A percentile compares a stretch with the other conserved stretches of the same genome.
Conservation (phyloP, 2,888 invertebrate genomes). For the Caradrina kadenii region DNA sequence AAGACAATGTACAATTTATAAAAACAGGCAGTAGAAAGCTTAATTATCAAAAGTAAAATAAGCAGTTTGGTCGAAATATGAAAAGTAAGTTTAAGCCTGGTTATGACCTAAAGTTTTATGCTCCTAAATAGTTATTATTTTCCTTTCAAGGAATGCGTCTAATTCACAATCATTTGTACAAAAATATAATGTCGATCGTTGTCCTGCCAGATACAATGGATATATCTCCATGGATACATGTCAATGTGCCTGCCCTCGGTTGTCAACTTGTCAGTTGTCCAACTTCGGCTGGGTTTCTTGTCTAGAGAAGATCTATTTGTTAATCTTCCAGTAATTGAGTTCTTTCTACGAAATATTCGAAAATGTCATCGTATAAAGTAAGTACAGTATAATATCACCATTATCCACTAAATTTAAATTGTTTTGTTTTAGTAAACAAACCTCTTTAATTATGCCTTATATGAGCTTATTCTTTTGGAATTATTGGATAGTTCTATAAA, state of each 20-base stretch:
- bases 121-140: too few species aligned
- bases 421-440: constrained; percentile 33
- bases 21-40: too few species aligned
- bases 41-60: too few species aligned
- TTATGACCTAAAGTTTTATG: too few species aligned
- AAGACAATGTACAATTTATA: too few species aligned
- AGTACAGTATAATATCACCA: constrained; percentile 17
- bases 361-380: constrained; percentile 64
- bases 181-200: too few species aligned
- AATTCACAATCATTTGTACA: too few species aligned
- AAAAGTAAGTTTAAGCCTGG: too few species aligned
- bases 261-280: constrained; percentile 21
- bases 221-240: not conserved
- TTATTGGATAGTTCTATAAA: not conserved
- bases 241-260: not conserved
- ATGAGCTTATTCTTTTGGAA: too few species aligned
- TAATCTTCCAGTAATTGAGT: constrained; percentile 15
- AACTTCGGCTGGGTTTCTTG: constrained; percentile 19
- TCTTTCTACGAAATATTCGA: constrained; percentile 20
- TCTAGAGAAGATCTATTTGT: constrained; percentile 1
- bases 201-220: not conserved
- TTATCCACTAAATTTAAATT: not conserved
- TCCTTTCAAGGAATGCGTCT: too few species aligned
- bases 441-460: not conserved
- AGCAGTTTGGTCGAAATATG: too few species aligned